A percentile compares a stretch with the other conserved stretches of the same genome.
Conservation (phyloP, 2,113 vertebrate genomes). For the Drymodes brunneopygia region DNA sequence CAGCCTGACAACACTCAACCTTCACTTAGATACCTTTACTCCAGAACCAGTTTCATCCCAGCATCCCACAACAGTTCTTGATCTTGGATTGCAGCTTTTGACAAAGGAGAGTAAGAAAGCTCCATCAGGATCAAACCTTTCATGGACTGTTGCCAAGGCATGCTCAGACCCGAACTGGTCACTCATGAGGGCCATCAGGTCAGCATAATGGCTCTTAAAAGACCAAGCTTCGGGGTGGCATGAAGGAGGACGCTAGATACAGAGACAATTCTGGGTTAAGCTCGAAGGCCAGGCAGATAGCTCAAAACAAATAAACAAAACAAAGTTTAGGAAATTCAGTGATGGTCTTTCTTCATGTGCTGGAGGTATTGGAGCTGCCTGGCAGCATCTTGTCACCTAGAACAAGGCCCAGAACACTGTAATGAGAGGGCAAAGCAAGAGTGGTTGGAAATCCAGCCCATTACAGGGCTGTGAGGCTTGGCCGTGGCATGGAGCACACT, state of each 20-base stretch:
- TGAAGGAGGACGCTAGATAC: not conserved
- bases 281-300: not conserved
- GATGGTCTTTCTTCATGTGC: not conserved
- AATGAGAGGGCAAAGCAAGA: not conserved
- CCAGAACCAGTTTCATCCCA: not conserved
- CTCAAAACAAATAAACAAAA: not conserved
- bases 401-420: accelerated
- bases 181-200: not conserved
- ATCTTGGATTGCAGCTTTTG: not conserved
- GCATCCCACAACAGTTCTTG: not conserved
- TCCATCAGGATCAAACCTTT: not conserved
- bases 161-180: not conserved
- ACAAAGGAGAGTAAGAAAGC: not conserved
- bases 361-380: not conserved
- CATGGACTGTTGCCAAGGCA: not conserved
- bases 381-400: not conserved
- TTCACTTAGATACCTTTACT: not conserved
- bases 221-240: not conserved
- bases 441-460: not conserved
- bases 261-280: not conserved
- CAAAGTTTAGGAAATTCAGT: not conserved
- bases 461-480: not conserved
- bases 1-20: not conserved
- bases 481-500: accelerated
- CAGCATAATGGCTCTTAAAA: not conserved